Conservation (phyloP, 2,888 invertebrate species). For the Pyralis farinalis region DNA sequence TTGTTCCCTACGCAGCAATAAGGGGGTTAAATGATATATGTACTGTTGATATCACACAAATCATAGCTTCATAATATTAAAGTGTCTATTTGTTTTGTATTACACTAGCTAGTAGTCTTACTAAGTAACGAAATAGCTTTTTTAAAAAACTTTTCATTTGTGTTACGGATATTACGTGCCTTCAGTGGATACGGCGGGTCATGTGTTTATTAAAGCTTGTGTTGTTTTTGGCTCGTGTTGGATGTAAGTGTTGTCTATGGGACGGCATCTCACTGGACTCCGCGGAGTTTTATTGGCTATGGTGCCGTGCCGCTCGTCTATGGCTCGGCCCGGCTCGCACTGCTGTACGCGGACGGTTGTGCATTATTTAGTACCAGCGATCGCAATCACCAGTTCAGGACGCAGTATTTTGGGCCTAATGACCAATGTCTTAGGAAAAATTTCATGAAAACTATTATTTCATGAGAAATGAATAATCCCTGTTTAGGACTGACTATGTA, state of each 20-base stretch:
- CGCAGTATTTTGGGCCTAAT: too few relatives aligned
- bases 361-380: neutral
- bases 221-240: constrained; percentile 40
- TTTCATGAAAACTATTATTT: too few relatives aligned
- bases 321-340: neutral
- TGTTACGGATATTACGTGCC: constrained; percentile 69
- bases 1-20: constrained; percentile 27
- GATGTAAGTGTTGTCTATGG: constrained; percentile 10
- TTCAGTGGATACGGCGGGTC: constrained; percentile 51
- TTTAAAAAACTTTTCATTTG: constrained; percentile 48
- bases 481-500: too few relatives aligned
- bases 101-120: constrained; percentile 40
- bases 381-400: too few relatives aligned
- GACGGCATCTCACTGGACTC: constrained; percentile 2
- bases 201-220: constrained; percentile 32
- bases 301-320: neutral
- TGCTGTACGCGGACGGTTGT: neutral
- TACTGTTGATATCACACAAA: constrained; percentile 44
- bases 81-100: constrained; percentile 53
- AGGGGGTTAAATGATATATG: constrained; percentile 20
- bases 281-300: neutral
- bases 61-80: constrained; percentile 53
- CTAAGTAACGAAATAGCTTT: constrained; percentile 70
- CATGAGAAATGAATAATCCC: too few relatives aligned
- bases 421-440: too few relatives aligned